A percentile compares a stretch with the other conserved stretches of the same genome.
Evolutionary conservation across 2,113 vertebrate genomes (phyloP).

Genomic region (Reinhardtius hippoglossoides): DNA sequence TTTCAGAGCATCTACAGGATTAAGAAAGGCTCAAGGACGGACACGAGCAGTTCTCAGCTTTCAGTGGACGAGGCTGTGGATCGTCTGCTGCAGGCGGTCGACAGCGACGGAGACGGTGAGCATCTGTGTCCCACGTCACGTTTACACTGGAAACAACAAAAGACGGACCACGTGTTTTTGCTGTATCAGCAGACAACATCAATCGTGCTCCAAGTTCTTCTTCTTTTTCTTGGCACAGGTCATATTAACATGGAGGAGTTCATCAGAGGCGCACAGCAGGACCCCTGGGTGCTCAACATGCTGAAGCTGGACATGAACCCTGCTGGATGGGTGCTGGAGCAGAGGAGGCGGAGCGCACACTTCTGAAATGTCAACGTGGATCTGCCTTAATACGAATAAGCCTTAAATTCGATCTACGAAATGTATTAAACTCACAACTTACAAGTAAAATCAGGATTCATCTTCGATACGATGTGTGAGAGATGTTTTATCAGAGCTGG

Average conservation of each 20-base stretch:
- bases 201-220: no score
- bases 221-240: constrained; percentile 57
- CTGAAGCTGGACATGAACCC: constrained; percentile 82
- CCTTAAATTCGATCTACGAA: neutral
- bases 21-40: constrained; percentile 67
- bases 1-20: constrained; percentile 76
- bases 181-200: neutral
- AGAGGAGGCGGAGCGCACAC: constrained; percentile 76
- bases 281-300: constrained; percentile 82
- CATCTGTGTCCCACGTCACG: neutral
- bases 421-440: neutral
- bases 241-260: constrained; percentile 80
- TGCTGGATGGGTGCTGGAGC: constrained; percentile 77
- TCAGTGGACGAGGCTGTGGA: constrained; percentile 77
- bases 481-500: no score
- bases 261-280: constrained; percentile 75
- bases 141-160: no score
- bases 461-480: no score
- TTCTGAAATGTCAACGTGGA: constrained; percentile 56
- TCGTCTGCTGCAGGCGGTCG: constrained; percentile 75
- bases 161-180: neutral
- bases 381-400: neutral
- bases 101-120: constrained; percentile 80
- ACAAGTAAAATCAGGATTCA: no score
- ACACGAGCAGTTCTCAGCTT: constrained; percentile 19